phyloP scores from a whole-genome alignment of 2,113 vertebrate species.

The Hemiprocne comata region DNA sequence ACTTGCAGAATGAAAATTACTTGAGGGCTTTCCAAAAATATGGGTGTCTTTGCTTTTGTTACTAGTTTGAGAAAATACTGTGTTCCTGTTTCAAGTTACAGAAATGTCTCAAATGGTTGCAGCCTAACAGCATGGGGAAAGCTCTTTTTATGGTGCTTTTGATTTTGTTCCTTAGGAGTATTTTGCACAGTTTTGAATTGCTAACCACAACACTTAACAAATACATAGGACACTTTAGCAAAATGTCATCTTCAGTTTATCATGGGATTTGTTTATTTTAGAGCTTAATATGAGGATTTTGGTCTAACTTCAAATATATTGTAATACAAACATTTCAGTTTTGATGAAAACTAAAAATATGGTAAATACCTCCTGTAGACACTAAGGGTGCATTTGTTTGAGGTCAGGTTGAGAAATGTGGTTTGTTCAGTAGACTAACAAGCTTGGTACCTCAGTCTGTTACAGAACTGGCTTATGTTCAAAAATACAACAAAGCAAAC shows the following conservation, averaged over 20 bases:
- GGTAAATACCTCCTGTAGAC: background rate
- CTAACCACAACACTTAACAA: background rate
- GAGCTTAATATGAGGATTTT: background rate
- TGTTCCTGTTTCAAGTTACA: background rate
- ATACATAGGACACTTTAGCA: background rate
- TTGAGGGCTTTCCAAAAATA: background rate
- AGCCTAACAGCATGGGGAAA: background rate
- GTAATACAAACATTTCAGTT: background rate
- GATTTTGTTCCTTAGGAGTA: background rate
- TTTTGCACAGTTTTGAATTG: background rate
- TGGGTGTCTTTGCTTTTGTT: accelerated
- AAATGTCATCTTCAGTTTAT: background rate
- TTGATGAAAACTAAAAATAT: background rate
- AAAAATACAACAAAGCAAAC: background rate
- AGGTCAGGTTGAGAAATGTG: background rate
- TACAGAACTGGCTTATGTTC: background rate
- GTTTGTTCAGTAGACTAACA: background rate
- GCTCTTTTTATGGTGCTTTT: background rate
- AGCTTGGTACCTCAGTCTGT: background rate
- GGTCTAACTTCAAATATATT: background rate
- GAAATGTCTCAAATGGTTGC: background rate
- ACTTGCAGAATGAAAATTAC: background rate
- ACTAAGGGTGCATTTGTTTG: background rate
- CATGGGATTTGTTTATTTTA: background rate
- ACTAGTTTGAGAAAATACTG: accelerated